Conservation (phyloP, 37 sponge, comb jelly and placozoan genomes). For the Oopsacas minuta region DNA sequence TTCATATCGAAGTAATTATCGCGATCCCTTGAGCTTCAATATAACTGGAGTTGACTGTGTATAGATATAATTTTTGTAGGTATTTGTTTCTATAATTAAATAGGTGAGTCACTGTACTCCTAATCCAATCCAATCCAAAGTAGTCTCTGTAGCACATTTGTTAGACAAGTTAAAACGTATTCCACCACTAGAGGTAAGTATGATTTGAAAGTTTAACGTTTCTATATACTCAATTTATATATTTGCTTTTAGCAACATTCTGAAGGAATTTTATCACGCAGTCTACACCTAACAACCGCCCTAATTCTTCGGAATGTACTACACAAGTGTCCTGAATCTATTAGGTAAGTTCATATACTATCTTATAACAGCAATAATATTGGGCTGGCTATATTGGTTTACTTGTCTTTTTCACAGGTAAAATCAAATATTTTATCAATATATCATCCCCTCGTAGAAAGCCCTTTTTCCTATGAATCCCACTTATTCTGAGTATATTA, state of each 20-base stretch:
- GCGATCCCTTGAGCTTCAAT: too few species aligned
- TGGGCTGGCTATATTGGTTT: too few species aligned
- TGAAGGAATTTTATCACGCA: slow-evolving; percentile 16
- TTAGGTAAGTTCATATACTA: neutral
- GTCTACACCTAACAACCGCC: neutral
- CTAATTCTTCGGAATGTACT: neutral
- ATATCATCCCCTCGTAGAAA: too few species aligned
- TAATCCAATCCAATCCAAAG: neutral
- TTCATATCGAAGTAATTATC: too few species aligned
- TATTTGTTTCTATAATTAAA: neutral
- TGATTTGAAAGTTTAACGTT: neutral
- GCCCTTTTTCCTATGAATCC: too few species aligned
- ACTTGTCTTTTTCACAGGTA: too few species aligned
- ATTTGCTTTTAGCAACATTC: neutral
- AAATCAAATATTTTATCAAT: too few species aligned
- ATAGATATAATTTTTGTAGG: neutral
- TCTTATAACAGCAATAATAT: neutral
- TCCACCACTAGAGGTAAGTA: neutral
- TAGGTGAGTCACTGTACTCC: slow-evolving; percentile 13
- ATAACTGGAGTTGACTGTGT: too few species aligned
- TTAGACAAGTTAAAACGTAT: neutral
- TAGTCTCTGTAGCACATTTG: neutral
- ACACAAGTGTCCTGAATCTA: neutral
- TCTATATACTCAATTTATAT: neutral
- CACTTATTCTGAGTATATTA: too few species aligned